Evolutionary conservation across 2,113 vertebrate species (phyloP), one percentile per base, ranked within the genome.

Genomic region (Zosterops japonicus): DNA sequence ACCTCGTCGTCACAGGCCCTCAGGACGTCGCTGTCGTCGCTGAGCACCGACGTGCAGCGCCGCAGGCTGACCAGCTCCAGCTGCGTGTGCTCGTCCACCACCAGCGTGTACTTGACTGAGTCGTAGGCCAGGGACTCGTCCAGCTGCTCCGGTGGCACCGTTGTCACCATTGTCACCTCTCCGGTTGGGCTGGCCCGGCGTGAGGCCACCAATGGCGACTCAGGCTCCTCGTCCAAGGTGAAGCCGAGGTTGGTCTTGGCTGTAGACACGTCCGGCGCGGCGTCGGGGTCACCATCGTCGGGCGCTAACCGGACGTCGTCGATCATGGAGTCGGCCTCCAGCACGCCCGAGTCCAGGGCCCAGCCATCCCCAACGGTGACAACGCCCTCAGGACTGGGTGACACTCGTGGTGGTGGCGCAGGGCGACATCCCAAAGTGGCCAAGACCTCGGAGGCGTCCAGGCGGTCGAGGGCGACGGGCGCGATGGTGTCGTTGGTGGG

Each of bases 1-100:
- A 7, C 91, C 27, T 95, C 95, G 1, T 97, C 98, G 29, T 99
- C 99, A 6, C 99, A 98, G 15, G 98, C 93, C 0, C 98, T 98
- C 39, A 99, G 98, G 75, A 99, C 96, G 89, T 99, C 99, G 10
- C 99, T 99, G 97, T 98, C 98, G 0, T 98, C 98, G 7, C 99
- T 99, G 81, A 99, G 98, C 95, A 99, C 98, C 0, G 99, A 99
- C 21, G 98, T 99, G 95, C 99, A 99, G 92, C 99, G 98, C 97
- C 98, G 98, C 90, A 99, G 98, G 96, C 99, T 99, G 93, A 99
- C 98, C 79, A 99, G 97, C 97, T 99, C 99, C 95, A 99, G 98
- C 31, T 99, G 99, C 27, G 99, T 99, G 97, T 99, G 99, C 96
- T 99, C 99, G 20, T 99, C 99, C 94, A 99, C 99, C 92, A 99